Evolutionary conservation across 2,113 vertebrate genomes (phyloP), one percentile per base, ranked within the genome.

Genomic region (Vidua macroura): DNA sequence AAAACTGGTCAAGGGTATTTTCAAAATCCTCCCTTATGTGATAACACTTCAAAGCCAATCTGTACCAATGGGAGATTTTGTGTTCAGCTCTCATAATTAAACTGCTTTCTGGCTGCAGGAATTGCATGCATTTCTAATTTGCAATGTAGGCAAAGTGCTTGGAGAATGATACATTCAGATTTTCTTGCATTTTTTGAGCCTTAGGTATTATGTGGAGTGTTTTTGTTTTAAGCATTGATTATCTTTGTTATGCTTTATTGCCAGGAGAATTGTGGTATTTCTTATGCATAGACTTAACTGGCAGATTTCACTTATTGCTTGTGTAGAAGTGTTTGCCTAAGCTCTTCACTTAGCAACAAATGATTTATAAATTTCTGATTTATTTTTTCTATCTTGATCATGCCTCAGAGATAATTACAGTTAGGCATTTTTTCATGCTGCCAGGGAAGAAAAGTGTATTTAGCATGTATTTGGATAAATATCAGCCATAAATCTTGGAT

Each of bases 1-100:
- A 95, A 97, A 97, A 91, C 91, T 97, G 90, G 97, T 97, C 90
- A 94, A 97, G 94, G 95, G 68, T 95, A 93, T 96, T 95, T 94
- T 86, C 43, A 90, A 91, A 95, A 91, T 92, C 79, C 87, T 90
- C 39, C 39, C 82, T 83, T 91, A 52, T 15, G 48, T 93, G 82
- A 67, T 83, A 93, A 88, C 44, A 90, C 75, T 93, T 97, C 93
- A 96, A 96, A 96, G 93, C 73, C 64, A 86, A 3, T 67, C 75
- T 86, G 64, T 88, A 81, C 75, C 87, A 96, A 39, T 81, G 79
- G 83, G 79, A 93, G 72, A 86, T 91, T 93, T 88, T 81, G 30
- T 72, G 59, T 92, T 96, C 59, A 88, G 55, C 79, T 88, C 43
- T 75, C 56, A 33, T 88, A 96, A 93, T 93, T 95, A 86, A 80